Evolutionary conservation across 2,113 vertebrate genomes (phyloP).

Genomic region (Chamaea fasciata): DNA sequence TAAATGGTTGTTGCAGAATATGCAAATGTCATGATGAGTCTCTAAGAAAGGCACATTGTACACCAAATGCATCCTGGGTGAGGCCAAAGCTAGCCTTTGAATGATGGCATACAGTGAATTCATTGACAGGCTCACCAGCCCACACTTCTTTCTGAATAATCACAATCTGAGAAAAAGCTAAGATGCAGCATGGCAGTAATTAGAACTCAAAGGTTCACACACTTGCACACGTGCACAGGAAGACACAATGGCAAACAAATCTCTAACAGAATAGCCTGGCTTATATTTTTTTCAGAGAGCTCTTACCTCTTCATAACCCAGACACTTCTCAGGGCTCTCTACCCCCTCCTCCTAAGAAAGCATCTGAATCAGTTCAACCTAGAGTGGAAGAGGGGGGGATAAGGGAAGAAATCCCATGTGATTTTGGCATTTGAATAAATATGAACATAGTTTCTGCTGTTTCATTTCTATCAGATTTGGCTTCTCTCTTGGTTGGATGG

Average conservation of each 20-base stretch:
- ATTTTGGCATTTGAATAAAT: not conserved
- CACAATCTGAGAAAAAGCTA: not conserved
- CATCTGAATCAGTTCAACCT: not conserved
- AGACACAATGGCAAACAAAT: not conserved
- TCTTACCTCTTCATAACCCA: not conserved
- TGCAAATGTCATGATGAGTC: not conserved
- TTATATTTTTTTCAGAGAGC: not conserved
- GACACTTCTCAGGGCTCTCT: not conserved
- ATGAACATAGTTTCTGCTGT: not conserved
- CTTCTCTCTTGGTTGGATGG: not conserved
- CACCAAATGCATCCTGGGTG: not conserved
- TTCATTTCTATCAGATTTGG: not conserved
- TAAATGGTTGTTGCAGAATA: not conserved
- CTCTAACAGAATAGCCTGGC: not conserved
- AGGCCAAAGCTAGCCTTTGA: not conserved
- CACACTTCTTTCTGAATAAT: not conserved
- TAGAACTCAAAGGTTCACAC: not conserved
- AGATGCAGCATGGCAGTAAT: not conserved
- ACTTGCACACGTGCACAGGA: not conserved
- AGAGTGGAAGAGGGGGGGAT: not conserved
- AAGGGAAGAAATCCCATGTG: not conserved
- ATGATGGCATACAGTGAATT: not conserved
- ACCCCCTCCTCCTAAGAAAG: not conserved
- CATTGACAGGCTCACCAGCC: not conserved
- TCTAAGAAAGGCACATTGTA: not conserved